These are phyloP conservation scores for Drosophila teissieri DNA, from an alignment of 1,140 invertebrate species.

Conservation along the genomic window DNA sequence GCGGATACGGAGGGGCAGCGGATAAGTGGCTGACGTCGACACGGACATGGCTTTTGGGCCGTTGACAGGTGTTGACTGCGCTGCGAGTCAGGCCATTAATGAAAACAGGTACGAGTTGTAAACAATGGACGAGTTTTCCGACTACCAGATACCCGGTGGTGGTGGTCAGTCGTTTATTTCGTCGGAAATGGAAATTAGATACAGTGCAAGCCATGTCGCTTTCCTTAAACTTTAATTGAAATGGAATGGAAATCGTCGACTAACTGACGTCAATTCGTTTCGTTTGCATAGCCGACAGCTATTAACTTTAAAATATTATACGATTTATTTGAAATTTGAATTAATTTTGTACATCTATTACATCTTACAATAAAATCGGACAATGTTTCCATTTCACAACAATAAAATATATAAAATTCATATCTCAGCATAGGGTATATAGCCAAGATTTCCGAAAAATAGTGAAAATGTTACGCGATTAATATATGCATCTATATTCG, in stretches of 20 bases:
- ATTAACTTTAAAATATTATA: background rate
- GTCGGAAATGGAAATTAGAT: slow-evolving; percentile 6
- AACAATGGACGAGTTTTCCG: slow-evolving; percentile 21
- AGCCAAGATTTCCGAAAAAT: background rate
- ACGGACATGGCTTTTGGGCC: slow-evolving; percentile 25
- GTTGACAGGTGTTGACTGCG: slow-evolving; percentile 47
- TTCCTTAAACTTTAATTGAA: background rate
- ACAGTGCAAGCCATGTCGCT: slow-evolving; percentile 2
- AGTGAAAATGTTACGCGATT: background rate
- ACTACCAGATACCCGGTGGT: slow-evolving; percentile 33
- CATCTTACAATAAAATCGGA: no score
- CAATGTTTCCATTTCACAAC: no score
- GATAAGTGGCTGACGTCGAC: slow-evolving; percentile 38
- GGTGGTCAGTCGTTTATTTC: slow-evolving; percentile 19
- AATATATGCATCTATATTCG: background rate
- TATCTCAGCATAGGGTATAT: background rate
- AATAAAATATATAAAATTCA: no score
- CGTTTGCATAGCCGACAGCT: background rate
- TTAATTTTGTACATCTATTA: no score
- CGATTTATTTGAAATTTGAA: background rate
- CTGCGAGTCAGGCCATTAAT: slow-evolving; percentile 33
- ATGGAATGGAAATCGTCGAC: slow-evolving; percentile 8
- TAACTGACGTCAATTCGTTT: slow-evolving; percentile 17
- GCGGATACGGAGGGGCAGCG: slow-evolving; percentile 1
- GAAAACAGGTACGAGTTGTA: slow-evolving; percentile 23